Base-by-base conservation (phyloP, 1,140 invertebrate species). In the Popillia japonica region DNA sequence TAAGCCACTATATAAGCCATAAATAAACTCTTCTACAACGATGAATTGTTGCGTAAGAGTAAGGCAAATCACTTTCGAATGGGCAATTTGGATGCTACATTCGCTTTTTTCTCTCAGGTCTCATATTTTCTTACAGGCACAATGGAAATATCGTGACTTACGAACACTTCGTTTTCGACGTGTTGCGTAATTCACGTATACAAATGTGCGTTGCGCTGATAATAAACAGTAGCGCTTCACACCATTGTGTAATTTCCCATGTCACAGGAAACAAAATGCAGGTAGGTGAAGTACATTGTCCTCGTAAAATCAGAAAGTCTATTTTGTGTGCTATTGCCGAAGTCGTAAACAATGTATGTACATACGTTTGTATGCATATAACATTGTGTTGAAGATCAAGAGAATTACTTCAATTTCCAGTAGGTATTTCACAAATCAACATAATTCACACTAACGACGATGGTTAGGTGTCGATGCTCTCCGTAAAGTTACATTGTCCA, bases 201-300 rank as follows among this genome's bases (percentile, higher is more conserved):
- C n/a, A n/a, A 17, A 64, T 48, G 44, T 48, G 44, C 4, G 17
- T 48, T 10, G 44, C 10, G 23, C 61, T 64, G 61, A 64, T 17
- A 64, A 27, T 64, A 64, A 64, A 64, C 17, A 64, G 61, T 22
- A 64, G 61, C 61, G 6, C 61, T 64, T 64, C 61, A 23, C 61
- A 64, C 61, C 61, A 17, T 64, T 48, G 44, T 48, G 61, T 64
- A 23, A 64, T 23, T 64, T 64, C 23, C 61, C 61, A 27, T 64
- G 61, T 22, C 17, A 17, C 61, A 64, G 61, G 17, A 64, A 64
- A 22, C 23, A 64, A 64, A n/a, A 64, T 64, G 61, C 44, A 64
- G 20, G 61, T 64, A 64, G 61, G 61, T 64, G 23, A 64, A 20
- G 4, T 22, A 64, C 61, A 64, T 64, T 64, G 61, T 64, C 61